These are phyloP conservation scores for Leucophenga varia DNA, from an alignment of 1,140 invertebrate species.

Conservation along the genomic window DNA sequence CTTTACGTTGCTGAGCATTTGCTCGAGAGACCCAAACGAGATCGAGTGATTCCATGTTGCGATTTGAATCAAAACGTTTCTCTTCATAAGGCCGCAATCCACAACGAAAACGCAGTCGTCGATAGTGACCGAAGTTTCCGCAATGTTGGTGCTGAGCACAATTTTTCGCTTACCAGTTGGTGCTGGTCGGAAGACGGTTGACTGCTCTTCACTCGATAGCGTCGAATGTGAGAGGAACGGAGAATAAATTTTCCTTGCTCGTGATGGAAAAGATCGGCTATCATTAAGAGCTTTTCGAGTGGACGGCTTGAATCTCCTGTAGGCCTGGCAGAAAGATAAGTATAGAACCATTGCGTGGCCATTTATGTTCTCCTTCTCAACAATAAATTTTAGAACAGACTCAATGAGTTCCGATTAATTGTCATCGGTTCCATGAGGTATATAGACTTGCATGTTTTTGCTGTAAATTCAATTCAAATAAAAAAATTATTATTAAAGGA, in stretches of 20 bases:
- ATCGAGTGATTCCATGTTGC: constrained; percentile 82
- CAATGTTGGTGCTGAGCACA: constrained; percentile 90
- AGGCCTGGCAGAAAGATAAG: constrained; percentile 80
- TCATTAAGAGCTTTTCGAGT: constrained; percentile 68
- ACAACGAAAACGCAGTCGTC: constrained; percentile 92
- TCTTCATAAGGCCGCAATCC: constrained; percentile 90
- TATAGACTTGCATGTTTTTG: constrained; percentile 71
- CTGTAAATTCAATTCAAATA: constrained; percentile 62
- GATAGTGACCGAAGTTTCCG: constrained; percentile 92
- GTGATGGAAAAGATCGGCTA: constrained; percentile 66
- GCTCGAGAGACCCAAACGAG: constrained; percentile 78
- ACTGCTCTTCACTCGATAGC: constrained; percentile 79
- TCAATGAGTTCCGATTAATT: constrained; percentile 83
- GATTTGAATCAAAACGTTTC: constrained; percentile 78
- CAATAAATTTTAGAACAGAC: constrained; percentile 63
- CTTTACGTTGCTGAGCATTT: constrained; percentile 79
- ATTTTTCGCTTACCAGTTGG: constrained; percentile 77
- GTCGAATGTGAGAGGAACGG: constrained; percentile 82
- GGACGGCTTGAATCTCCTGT: constrained; percentile 74
- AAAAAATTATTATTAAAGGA: constrained; percentile 9
- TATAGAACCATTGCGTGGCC: constrained; percentile 74
- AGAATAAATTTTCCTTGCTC: constrained; percentile 69
- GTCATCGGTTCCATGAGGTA: constrained; percentile 72
- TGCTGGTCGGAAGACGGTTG: constrained; percentile 69
- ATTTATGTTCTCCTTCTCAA: constrained; percentile 67